These are phyloP conservation scores for Gastrophryne carolinensis DNA, from an alignment of 2,797 vertebrate genomes.

Conservation along the genomic window DNA sequence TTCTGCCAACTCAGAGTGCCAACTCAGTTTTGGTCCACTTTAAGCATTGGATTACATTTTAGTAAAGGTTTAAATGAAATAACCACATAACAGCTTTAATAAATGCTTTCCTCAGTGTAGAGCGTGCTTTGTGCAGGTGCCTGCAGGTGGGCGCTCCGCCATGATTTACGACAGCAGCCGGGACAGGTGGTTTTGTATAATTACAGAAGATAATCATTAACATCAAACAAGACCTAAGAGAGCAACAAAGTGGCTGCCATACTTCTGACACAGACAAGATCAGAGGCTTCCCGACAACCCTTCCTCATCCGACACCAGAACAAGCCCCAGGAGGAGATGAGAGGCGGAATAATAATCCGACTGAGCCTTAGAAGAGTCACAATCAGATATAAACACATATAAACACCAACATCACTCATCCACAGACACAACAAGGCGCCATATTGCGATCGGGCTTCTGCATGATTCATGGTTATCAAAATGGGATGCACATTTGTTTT, in stretches of 20 bases:
- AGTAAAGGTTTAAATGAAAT: too few species aligned
- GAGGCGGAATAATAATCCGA: background rate
- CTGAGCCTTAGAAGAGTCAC: slow-evolving; percentile 15
- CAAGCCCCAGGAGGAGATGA: slow-evolving; percentile 19
- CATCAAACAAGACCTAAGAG: slow-evolving; percentile 34
- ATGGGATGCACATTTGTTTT: too few species aligned
- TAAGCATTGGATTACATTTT: too few species aligned
- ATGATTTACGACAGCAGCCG: slow-evolving; percentile 15
- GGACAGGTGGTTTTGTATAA: slow-evolving; percentile 42
- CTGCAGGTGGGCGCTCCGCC: background rate
- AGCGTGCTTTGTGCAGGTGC: too few species aligned
- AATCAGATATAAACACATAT: too few species aligned
- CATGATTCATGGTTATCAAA: too few species aligned
- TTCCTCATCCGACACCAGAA: background rate
- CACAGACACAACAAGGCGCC: slow-evolving; percentile 45
- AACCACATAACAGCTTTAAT: too few species aligned
- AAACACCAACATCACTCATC: background rate
- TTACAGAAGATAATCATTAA: slow-evolving; percentile 44
- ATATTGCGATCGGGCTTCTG: too few species aligned
- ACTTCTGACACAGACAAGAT: slow-evolving; percentile 29
- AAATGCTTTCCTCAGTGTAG: too few species aligned
- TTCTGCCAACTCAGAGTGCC: too few species aligned
- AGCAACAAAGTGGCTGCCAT: background rate
- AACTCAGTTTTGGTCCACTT: too few species aligned
- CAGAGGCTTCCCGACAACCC: background rate